Percentiles rank a stretch among this genome's conserved stretches.
Evolutionary conservation across 2,888 invertebrate species (phyloP).

Genomic region (Polietes domitor): DNA sequence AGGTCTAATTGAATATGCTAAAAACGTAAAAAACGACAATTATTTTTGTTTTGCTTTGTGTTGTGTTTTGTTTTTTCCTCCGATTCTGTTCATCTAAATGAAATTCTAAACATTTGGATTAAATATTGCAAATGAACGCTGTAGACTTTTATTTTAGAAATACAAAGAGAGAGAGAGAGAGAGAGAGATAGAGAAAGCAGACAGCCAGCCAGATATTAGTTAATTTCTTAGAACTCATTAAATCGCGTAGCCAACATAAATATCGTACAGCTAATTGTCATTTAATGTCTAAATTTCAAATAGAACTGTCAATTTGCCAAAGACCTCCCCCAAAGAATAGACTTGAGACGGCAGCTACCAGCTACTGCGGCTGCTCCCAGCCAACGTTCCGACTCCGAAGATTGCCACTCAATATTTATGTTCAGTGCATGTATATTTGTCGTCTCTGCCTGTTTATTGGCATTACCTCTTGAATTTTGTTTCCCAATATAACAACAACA

Average conservation of each 20-base stretch:
- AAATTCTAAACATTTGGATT: not conserved
- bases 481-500: conserved; percentile 39
- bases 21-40: conserved; percentile 43
- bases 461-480: not conserved
- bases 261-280: conserved; percentile 7
- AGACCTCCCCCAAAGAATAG: conserved; percentile 55
- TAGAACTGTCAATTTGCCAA: conserved; percentile 59
- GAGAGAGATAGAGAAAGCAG: too few relatives aligned
- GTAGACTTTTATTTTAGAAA: not conserved
- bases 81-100: not conserved
- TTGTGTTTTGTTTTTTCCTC: too few relatives aligned
- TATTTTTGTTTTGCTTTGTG: conserved; percentile 1
- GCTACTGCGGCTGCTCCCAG: not conserved
- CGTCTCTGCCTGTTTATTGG: not conserved
- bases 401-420: not conserved
- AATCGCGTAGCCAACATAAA: not conserved
- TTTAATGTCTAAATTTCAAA: conserved; percentile 44
- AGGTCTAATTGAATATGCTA: conserved; percentile 59
- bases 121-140: not conserved
- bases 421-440: not conserved
- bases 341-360: not conserved
- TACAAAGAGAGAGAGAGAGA: not conserved
- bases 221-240: conserved; percentile 5
- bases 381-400: not conserved
- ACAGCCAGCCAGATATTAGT: not conserved